These are phyloP conservation scores for Polydrusus cervinus DNA, from an alignment of 2,888 invertebrate species.

Conservation along the genomic window DNA sequence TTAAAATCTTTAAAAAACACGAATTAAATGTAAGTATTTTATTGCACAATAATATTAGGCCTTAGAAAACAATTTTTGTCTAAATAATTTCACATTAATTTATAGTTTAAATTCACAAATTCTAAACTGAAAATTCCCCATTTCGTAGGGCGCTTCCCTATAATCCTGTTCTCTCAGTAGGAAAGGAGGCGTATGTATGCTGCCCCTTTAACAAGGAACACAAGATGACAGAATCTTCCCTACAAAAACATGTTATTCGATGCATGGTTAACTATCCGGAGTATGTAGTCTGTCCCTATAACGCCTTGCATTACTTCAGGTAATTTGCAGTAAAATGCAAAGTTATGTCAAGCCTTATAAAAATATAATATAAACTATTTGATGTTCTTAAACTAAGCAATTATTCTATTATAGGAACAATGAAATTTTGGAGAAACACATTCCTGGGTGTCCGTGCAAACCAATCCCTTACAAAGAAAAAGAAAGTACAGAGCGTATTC, in stretches of 20 bases:
- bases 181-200: slow-evolving; percentile 44
- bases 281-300: slow-evolving; percentile 65
- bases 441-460: slow-evolving; percentile 61
- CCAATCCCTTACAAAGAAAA: slow-evolving; percentile 25
- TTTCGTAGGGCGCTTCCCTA: slow-evolving; percentile 32
- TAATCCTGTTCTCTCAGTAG: background rate
- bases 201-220: slow-evolving; percentile 67
- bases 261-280: slow-evolving; percentile 67
- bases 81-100: no score
- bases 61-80: no score
- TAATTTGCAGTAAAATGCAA: background rate
- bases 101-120: background rate
- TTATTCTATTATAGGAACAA: slow-evolving; percentile 52
- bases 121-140: background rate
- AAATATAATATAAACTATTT: background rate
- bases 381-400: background rate
- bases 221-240: slow-evolving; percentile 59
- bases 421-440: slow-evolving; percentile 61
- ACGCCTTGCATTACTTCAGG: slow-evolving; percentile 64
- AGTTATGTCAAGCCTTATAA: no score
- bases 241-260: slow-evolving; percentile 66
- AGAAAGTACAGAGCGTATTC: slow-evolving; percentile 13
- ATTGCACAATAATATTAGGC: no score
- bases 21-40: no score
- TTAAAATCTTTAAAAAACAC: no score